These are phyloP conservation scores for Drosophila setifemur DNA, from an alignment of 1,140 invertebrate species.

Conservation along the genomic window DNA sequence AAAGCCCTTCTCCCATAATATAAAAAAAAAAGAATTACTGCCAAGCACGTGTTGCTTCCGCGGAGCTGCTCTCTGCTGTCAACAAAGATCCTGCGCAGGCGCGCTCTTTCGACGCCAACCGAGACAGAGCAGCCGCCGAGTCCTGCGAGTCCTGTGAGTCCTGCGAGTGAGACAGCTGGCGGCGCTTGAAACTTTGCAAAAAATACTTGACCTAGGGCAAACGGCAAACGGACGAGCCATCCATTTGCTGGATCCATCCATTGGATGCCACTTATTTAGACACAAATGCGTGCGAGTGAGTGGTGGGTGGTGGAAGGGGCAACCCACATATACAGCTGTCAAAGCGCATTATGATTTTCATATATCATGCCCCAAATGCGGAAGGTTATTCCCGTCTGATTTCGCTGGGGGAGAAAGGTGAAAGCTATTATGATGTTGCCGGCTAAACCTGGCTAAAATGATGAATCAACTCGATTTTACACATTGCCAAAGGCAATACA, in stretches of 20 bases:
- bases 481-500: not conserved
- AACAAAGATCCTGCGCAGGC: slow-evolving; percentile 52
- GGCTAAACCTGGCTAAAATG: slow-evolving; percentile 13
- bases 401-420: slow-evolving; percentile 17
- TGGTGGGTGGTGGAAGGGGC: no score
- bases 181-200: slow-evolving; percentile 39
- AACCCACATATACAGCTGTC: slow-evolving; percentile 49
- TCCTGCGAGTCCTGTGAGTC: no score
- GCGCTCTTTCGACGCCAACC: slow-evolving; percentile 49
- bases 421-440: slow-evolving; percentile 21
- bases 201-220: slow-evolving; percentile 72
- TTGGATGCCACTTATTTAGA: slow-evolving; percentile 46
- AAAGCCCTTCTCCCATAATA: slow-evolving; percentile 11
- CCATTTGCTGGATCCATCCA: no score
- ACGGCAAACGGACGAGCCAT: slow-evolving; percentile 32
- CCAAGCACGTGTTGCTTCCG: slow-evolving; percentile 65
- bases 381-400: slow-evolving; percentile 25
- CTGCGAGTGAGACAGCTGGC: slow-evolving; percentile 5
- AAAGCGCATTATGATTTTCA: slow-evolving; percentile 71
- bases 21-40: no score
- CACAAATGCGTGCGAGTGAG: slow-evolving; percentile 30
- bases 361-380: slow-evolving; percentile 64
- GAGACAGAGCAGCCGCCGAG: slow-evolving; percentile 9
- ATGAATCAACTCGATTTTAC: slow-evolving; percentile 56
- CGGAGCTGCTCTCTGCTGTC: slow-evolving; percentile 32